Conservation (phyloP, 2,888 invertebrate genomes). For the Hedya salicella region DNA sequence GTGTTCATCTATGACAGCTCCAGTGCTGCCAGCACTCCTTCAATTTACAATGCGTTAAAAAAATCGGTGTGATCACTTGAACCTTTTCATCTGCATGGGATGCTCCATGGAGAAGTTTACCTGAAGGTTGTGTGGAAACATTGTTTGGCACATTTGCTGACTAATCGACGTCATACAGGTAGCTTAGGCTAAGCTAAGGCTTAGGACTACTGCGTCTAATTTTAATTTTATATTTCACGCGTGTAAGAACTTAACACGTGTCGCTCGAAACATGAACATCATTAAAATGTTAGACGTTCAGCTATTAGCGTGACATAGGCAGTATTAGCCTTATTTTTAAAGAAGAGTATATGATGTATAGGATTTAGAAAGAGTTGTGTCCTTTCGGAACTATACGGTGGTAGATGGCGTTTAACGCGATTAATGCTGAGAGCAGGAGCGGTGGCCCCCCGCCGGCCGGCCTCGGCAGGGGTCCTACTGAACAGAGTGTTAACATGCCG, state of each 20-base stretch:
- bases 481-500: constrained; percentile 57
- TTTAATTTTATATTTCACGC: not conserved
- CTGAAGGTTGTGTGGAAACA: too few relatives aligned
- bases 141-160: too few relatives aligned
- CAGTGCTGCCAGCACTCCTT: too few relatives aligned
- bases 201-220: too few relatives aligned
- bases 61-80: too few relatives aligned
- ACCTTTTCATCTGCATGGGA: too few relatives aligned
- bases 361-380: not conserved
- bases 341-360: not conserved
- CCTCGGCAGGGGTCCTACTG: constrained; percentile 65
- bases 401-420: constrained; percentile 64
- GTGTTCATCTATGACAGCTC: too few relatives aligned
- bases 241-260: not conserved
- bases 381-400: not conserved
- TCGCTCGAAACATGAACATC: not conserved
- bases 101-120: too few relatives aligned
- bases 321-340: constrained; percentile 56
- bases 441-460: constrained; percentile 72
- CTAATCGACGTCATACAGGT: too few relatives aligned
- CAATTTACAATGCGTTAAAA: too few relatives aligned
- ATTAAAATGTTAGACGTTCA: not conserved
- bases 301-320: constrained; percentile 61
- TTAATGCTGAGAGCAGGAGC: constrained; percentile 59
- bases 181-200: too few relatives aligned